These are phyloP conservation scores for Amiota communis DNA, from an alignment of 2,888 invertebrate species.

Conservation along the genomic window DNA sequence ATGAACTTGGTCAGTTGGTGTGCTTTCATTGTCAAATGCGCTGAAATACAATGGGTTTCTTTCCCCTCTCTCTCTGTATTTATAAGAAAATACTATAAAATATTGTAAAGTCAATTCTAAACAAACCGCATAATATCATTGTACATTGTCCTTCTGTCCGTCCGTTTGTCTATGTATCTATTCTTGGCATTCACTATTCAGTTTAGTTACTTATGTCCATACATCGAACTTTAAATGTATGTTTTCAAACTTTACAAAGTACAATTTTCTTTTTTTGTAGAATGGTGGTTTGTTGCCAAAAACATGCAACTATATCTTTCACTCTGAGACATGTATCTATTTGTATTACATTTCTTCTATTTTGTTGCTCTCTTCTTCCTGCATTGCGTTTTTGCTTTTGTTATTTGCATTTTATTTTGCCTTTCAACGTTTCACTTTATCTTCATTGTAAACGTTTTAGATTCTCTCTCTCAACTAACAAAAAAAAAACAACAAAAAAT, in stretches of 20 bases:
- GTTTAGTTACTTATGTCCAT: neutral
- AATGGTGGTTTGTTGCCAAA: neutral
- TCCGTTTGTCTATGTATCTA: neutral
- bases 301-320: too few species aligned
- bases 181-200: neutral
- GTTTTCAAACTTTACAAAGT: neutral
- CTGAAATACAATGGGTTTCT: too few species aligned
- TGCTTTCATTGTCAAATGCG: too few species aligned
- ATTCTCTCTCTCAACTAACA: too few species aligned
- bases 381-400: neutral
- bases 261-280: neutral
- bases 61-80: too few species aligned
- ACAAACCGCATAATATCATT: slow-evolving; percentile 17
- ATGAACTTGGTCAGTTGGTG: too few species aligned
- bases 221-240: neutral
- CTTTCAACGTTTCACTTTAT: slow-evolving; percentile 20
- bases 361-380: neutral
- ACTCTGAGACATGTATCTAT: neutral
- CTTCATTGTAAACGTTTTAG: slow-evolving; percentile 1
- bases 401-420: slow-evolving; percentile 19
- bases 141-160: neutral
- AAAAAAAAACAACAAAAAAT: neutral
- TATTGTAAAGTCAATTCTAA: neutral
- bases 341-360: neutral
- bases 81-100: too few species aligned